These are phyloP conservation scores for Drosophila seguyi DNA, from an alignment of 1,140 invertebrate species.

Conservation along the genomic window DNA sequence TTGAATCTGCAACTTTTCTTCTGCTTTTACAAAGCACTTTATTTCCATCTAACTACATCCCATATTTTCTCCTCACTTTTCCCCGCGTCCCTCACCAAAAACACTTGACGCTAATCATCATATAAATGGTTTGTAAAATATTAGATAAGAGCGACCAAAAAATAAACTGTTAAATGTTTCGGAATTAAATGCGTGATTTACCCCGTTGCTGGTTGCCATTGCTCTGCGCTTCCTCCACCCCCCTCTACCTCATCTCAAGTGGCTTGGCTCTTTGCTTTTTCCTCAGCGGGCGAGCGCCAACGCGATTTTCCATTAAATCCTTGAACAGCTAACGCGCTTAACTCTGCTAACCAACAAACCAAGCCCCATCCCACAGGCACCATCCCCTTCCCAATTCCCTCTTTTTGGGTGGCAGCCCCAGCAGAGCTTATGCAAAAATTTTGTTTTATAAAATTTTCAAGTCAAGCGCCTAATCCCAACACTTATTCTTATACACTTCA, in stretches of 20 bases:
- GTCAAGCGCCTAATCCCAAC: conserved; percentile 83
- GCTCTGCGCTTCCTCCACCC: not conserved
- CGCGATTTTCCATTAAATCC: conserved; percentile 82
- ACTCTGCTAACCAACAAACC: conserved; percentile 66
- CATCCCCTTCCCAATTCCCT: not conserved
- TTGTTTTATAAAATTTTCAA: conserved; percentile 84
- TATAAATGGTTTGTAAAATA: conserved; percentile 84
- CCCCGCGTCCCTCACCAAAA: conserved; percentile 14
- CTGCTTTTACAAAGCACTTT: not conserved
- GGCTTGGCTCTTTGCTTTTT: conserved; percentile 28
- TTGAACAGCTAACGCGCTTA: conserved; percentile 81
- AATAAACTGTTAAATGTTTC: conserved; percentile 82
- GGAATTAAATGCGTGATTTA: conserved; percentile 84
- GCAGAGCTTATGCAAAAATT: conserved; percentile 83
- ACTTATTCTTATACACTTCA: conserved; percentile 84
- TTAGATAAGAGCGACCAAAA: conserved; percentile 73
- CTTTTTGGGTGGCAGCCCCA: conserved; percentile 27
- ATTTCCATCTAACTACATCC: not conserved
- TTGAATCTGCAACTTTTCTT: not conserved
- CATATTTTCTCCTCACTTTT: not conserved
- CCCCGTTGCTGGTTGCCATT: conserved; percentile 61
- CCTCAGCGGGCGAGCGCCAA: conserved; percentile 48
- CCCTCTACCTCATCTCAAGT: conserved; percentile 18
- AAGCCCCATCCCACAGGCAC: conserved; percentile 3
- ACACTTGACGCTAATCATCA: conserved; percentile 78